Percentiles rank a stretch among this genome's conserved stretches.
These are phyloP conservation scores for Heterohyrax brucei DNA, from an alignment of 2,797 vertebrate species.

Conservation along the genomic window DNA sequence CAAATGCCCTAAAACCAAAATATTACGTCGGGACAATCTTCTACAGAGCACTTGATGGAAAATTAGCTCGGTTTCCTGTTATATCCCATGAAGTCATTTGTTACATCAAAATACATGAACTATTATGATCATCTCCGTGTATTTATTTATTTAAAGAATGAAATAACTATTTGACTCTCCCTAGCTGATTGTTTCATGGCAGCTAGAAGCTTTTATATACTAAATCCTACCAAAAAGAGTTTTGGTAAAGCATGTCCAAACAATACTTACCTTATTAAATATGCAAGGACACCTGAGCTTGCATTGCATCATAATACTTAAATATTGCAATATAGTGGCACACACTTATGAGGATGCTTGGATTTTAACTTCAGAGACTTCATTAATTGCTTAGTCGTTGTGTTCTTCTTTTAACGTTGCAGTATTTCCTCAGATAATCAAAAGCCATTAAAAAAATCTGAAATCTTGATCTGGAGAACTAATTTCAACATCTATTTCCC, in stretches of 20 bases:
- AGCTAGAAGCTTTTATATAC: constrained; percentile 58
- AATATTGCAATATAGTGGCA: background rate
- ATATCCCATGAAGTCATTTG: constrained; percentile 72
- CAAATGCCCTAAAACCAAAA: constrained; percentile 79
- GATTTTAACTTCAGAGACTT: background rate
- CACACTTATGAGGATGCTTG: background rate
- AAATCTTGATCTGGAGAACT: constrained; percentile 19
- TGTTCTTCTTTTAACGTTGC: background rate
- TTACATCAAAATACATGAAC: constrained; percentile 78
- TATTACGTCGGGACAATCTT: constrained; percentile 78
- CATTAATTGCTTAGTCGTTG: background rate
- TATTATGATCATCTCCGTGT: constrained; percentile 73
- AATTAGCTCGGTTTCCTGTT: constrained; percentile 80
- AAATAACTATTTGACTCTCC: constrained; percentile 53
- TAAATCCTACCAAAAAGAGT: constrained; percentile 42
- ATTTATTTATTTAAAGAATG: constrained; percentile 69
- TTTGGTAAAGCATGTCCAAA: constrained; percentile 35
- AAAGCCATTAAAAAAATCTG: background rate
- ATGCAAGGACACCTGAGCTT: background rate
- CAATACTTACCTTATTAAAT: background rate
- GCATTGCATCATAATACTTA: background rate
- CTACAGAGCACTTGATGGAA: constrained; percentile 66
- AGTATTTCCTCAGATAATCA: constrained; percentile 32
- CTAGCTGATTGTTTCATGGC: background rate
- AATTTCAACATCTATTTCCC: background rate